Evolutionary conservation across 1,140 invertebrate species (phyloP), one percentile per base, ranked within the genome.

Genomic region (Drosophila miranda): DNA sequence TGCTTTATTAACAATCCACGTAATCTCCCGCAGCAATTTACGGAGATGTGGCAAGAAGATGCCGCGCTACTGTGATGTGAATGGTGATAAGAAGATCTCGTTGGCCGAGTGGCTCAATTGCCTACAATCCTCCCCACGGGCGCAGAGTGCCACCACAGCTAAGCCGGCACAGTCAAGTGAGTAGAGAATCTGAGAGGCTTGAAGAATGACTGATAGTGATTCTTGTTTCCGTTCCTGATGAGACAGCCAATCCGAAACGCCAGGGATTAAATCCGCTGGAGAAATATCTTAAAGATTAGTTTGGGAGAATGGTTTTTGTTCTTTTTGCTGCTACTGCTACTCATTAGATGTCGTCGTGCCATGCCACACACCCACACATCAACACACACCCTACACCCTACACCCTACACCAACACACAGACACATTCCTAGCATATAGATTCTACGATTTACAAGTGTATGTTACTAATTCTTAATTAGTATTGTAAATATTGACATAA

Each of bases 31-130:
- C 86, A 92, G 93, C 63, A 92, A 93, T 38, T 91, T 98, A 53
- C 93, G 94, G 68, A 94, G 95, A 90, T 98, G 97, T 87, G 96
- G 97, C 13, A 95, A 97, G 74, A 97, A 97, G 89, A 93, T 98
- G 81, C 95, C 97, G 0, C 93, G 95, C 55, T 97, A 97, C 91
- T 98, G 97, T 93, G 97, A 98, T 93, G 95, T 94, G 30, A 97
- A 98, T 91, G 95, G 96, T 73, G 96, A 98, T 91, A 94, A 95
- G 72, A 95, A 94, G 87, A 97, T 98, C 75, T 97, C 95, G 64
- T 93, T 96, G 88, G 95, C 95, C 16, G 97, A 98, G 90, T 98
- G 97, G 97, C 92, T 96, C 46, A 95, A 95, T 54, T 98, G 97
- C 91, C 92, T 98, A 9, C 94, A 95, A 75, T 92, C 64, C 11